Percentiles rank a stretch among this genome's conserved stretches.
These are phyloP conservation scores for Callionymus lyra DNA, from an alignment of 2,113 vertebrate species.

Conservation along the genomic window DNA sequence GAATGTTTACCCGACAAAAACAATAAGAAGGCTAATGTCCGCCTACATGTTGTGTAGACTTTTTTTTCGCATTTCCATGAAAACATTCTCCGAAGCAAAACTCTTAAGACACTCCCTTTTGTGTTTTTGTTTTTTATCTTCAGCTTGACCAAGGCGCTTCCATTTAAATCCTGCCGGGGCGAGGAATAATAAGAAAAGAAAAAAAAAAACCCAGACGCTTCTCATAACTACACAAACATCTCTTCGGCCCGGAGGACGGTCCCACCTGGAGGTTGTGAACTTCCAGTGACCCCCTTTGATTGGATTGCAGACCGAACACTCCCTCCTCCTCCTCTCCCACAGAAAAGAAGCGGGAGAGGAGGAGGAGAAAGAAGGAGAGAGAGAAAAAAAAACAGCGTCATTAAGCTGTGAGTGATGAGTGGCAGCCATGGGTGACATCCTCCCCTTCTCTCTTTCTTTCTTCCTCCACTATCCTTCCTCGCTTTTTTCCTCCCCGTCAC, in stretches of 20 bases:
- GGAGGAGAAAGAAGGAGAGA: slow-evolving; percentile 6
- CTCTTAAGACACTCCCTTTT: no score
- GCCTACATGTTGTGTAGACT: no score
- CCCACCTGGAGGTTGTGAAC: slow-evolving; percentile 98
- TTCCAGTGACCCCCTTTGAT: slow-evolving; percentile 90
- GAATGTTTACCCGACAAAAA: no score
- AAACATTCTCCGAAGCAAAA: no score
- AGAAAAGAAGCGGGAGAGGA: slow-evolving; percentile 44
- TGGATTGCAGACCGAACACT: slow-evolving; percentile 77
- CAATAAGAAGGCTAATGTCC: no score
- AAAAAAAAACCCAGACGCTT: not conserved
- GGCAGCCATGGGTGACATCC: slow-evolving; percentile 68
- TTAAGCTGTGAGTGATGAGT: slow-evolving; percentile 75
- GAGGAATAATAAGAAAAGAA: no score
- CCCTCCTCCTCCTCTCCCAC: slow-evolving; percentile 66
- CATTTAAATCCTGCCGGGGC: no score
- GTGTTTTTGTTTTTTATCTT: no score
- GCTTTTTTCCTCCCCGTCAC: slow-evolving; percentile 24
- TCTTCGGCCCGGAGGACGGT: slow-evolving; percentile 54
- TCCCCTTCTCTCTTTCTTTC: slow-evolving; percentile 31
- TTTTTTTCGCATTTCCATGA: no score
- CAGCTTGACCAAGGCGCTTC: no score
- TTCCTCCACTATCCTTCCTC: slow-evolving; percentile 33
- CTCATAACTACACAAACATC: slow-evolving; percentile 14
- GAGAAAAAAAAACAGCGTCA: slow-evolving; percentile 55